Evolutionary conservation across 2,888 invertebrate species (phyloP).

Genomic region (Acleris laterana): DNA sequence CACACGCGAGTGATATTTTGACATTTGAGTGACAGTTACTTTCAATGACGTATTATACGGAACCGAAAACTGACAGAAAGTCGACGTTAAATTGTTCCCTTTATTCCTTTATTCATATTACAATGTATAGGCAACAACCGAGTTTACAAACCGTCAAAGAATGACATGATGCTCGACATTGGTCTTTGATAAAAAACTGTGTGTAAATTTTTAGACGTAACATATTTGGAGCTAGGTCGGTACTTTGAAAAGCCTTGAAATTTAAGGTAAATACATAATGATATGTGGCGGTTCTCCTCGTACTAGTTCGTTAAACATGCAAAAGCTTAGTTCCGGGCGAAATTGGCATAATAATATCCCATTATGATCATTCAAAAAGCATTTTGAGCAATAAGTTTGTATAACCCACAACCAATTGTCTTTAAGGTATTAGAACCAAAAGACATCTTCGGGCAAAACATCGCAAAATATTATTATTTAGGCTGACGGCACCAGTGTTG

Average conservation of each 20-base stretch:
- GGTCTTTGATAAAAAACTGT: background rate
- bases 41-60: constrained; percentile 74
- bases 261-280: too few species aligned
- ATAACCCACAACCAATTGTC: too few species aligned
- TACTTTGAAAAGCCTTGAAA: background rate
- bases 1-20: constrained; percentile 65
- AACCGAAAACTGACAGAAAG: constrained; percentile 64
- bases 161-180: background rate
- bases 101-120: constrained; percentile 42
- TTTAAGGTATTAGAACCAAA: too few species aligned
- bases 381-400: too few species aligned
- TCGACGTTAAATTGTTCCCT: constrained; percentile 44
- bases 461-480: too few species aligned
- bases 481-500: too few species aligned
- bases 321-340: too few species aligned
- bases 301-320: too few species aligned
- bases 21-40: constrained; percentile 80
- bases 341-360: too few species aligned
- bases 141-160: constrained; percentile 23
- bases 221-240: background rate
- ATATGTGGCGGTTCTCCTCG: too few species aligned
- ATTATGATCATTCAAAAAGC: too few species aligned
- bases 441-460: too few species aligned
- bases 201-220: background rate
- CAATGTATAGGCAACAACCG: constrained; percentile 38